Evolutionary conservation across 2,888 invertebrate species (phyloP), one percentile per base, ranked within the genome.

Genomic region (Erannis defoliaria): DNA sequence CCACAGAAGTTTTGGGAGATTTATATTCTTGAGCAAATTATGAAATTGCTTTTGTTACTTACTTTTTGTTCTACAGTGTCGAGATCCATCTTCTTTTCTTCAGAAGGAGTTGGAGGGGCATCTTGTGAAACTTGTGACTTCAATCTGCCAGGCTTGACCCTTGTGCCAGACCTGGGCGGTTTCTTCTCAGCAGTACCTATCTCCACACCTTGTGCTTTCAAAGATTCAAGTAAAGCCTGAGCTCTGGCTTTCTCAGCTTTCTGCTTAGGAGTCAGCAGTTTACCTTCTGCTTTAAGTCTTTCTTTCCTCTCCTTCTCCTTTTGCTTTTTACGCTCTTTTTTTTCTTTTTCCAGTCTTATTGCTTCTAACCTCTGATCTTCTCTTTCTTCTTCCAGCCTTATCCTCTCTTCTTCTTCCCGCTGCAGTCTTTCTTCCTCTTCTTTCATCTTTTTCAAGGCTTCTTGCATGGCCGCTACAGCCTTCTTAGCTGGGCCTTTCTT

Each of bases 201-300:
- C 78, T 96, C 96, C 23, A 97, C 90, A 62, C 98, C 98, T 88
- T 98, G 97, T 8, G 97, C 98, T 86, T 97, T 98, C 38, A 98
- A 91, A 1, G 97, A 96, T 54, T 98, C 98, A 64, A 99, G 89
- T 94, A 98, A 95, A 59, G 97, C 97, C 84, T 97, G 97, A 6
- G 98, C 98, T 70, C 98, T 94, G 0, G 97, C 97, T 66, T 96
- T 95, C 74, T 98, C 98, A 69, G 97, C 97, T 83, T 98, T 98
- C 83, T 99, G 98, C 85, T 98, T 98, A 0, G 97, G 96, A 1
- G 98, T 98, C 61, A 99, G 89, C 31, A 98, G 93, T 88, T 98
- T 99, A 2, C 99, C 99, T 90, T 99, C 99, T n/a, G 97, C 97
- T 86, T 99, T 99, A 73, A 98, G 93, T 79, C 98, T 94, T 77